Conservation (phyloP, 2,113 vertebrate genomes). For the Epinephelus lanceolatus region DNA sequence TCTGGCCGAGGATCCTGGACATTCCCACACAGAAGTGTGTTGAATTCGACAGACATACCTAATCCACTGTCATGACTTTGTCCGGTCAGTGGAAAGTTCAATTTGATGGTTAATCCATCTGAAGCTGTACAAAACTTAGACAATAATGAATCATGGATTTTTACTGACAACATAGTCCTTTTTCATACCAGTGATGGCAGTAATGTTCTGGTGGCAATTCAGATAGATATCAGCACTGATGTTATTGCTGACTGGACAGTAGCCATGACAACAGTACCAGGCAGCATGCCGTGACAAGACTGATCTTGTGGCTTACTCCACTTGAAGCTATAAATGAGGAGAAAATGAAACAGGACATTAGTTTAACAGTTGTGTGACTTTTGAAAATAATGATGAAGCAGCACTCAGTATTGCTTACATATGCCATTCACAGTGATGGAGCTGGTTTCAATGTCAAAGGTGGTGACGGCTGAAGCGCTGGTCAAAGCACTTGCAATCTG, state of each 20-base stretch:
- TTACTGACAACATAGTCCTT: no score
- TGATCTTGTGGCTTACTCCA: slow-evolving; percentile 19
- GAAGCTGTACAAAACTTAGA: not conserved
- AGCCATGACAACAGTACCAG: no score
- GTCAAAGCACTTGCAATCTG: slow-evolving; percentile 8
- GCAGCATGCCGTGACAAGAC: not conserved
- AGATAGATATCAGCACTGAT: no score
- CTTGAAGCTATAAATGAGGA: slow-evolving; percentile 1
- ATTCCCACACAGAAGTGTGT: not conserved
- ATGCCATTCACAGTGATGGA: slow-evolving; percentile 13
- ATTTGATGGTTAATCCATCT: not conserved
- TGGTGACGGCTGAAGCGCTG: not conserved
- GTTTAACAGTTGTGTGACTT: not conserved
- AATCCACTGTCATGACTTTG: not conserved
- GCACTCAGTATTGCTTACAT: slow-evolving; percentile 6
- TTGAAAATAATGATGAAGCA: not conserved
- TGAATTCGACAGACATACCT: not conserved
- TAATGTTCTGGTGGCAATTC: no score
- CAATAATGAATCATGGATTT: not conserved
- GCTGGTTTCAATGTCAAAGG: slow-evolving; percentile 37
- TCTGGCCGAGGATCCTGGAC: not conserved
- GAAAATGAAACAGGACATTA: not conserved
- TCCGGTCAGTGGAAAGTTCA: not conserved
- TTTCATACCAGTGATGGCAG: no score
- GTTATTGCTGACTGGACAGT: no score